Evolutionary conservation across 2,888 invertebrate species (phyloP), one percentile per base, ranked within the genome.

Genomic region (Eugnorisma glareosa): DNA sequence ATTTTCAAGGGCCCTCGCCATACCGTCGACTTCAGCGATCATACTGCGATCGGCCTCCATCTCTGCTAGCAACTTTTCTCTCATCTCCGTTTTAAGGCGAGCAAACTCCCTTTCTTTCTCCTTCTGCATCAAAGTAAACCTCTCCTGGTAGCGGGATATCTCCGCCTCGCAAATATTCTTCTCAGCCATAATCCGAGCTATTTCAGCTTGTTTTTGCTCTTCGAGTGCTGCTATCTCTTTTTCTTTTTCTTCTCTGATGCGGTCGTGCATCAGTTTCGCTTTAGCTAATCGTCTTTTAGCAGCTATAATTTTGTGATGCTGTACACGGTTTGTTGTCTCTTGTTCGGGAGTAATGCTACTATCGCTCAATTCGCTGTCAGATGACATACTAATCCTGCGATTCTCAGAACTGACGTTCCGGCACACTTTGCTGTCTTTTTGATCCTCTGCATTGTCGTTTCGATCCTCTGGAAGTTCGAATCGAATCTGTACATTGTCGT

Each of bases 1-100:
- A 6, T 64, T 40, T 2, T 71, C 73, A 0, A 85, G 11, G 0
- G n/a, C 51, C 21, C 13, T 59, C 1, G 85, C 81, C 18, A 84
- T 28, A 4, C 2, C 40, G 13, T 81, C 82, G 0, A 81, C 73
- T 35, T 83, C 82, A 0, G 7, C 40, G 7, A 0, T 8, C 82
- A 80, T 35, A 15, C 51, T 67, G 11, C 24, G 54, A 11, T 72
- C 37, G 4, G 59, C 51, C 18, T 67, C 64, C 3, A 73, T 11
- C 54, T 79, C 59, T 11, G 59, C 24, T 15, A 15, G 2, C 3
- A 83, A 1, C 1, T 66, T 31, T 8, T 10, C 13, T 28, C 2
- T 18, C 1, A 61, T 8, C 7, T 54, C 40, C 4, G 3, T 7
- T 24, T 15, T 37, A 2, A 70, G 15, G 1, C 45, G 54, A n/a